Conservation (phyloP, 2,888 invertebrate species). For the Agrochola lychnidis region DNA sequence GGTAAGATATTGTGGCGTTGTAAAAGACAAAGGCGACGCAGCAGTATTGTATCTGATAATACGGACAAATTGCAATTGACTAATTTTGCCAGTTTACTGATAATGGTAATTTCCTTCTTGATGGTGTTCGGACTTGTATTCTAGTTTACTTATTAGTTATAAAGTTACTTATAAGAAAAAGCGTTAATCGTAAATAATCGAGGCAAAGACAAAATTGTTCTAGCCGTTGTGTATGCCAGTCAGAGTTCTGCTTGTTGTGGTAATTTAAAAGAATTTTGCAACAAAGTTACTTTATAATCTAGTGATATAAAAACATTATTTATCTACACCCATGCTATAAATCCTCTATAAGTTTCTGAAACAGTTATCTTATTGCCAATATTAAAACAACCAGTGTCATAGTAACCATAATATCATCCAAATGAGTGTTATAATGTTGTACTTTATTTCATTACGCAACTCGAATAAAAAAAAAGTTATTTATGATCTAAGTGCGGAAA, state of each 20-base stretch:
- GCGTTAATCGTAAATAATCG: too few species aligned
- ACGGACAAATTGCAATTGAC: not conserved
- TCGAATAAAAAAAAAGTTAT: too few species aligned
- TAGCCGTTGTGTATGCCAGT: not conserved
- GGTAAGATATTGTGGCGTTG: not conserved
- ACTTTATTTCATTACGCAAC: too few species aligned
- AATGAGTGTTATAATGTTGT: too few species aligned
- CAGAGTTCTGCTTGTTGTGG: not conserved
- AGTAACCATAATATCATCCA: too few species aligned
- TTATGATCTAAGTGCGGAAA: too few species aligned
- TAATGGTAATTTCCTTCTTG: not conserved
- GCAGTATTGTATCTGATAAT: not conserved
- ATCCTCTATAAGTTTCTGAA: too few species aligned
- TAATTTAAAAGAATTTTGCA: not conserved
- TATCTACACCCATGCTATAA: too few species aligned
- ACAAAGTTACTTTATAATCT: not conserved
- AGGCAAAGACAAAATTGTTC: too few species aligned
- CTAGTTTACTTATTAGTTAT: not conserved
- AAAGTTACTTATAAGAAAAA: too few species aligned
- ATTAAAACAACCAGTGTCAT: too few species aligned
- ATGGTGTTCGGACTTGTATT: not conserved
- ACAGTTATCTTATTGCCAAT: too few species aligned
- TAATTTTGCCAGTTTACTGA: not conserved
- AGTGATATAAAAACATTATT: not conserved
- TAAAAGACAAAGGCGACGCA: not conserved